Conservation (phyloP, 2,113 vertebrate genomes). For the Edolisoma coerulescens region DNA sequence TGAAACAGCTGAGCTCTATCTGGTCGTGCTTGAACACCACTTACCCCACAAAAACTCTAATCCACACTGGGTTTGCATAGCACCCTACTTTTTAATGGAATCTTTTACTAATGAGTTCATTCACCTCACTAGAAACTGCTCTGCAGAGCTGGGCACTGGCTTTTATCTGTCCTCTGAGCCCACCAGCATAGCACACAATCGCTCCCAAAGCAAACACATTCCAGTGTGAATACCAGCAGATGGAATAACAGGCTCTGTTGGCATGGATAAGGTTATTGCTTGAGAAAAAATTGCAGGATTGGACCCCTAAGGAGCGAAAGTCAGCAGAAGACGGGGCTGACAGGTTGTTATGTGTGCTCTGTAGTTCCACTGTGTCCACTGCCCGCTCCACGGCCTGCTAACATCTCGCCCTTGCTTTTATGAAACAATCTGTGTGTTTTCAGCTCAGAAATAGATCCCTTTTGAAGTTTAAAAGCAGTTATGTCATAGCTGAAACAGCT, state of each 20-base stretch:
- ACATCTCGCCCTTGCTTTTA: background rate
- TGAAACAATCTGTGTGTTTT: slow-evolving; percentile 38
- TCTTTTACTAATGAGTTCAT: slow-evolving; percentile 3
- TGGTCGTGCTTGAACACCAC: background rate
- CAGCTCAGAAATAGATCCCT: slow-evolving; percentile 50
- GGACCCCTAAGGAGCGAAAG: background rate
- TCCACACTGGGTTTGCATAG: background rate
- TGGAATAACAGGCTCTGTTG: slow-evolving; percentile 32
- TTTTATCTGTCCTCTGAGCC: slow-evolving; percentile 7
- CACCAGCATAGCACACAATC: background rate
- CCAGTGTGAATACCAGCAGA: slow-evolving; percentile 3
- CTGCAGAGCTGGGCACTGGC: background rate
- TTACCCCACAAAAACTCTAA: background rate
- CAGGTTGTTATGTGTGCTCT: background rate
- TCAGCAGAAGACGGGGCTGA: background rate
- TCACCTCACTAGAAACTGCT: background rate
- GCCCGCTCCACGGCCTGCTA: background rate
- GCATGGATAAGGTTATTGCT: slow-evolving; percentile 12
- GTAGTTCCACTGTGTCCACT: background rate
- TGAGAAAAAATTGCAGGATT: background rate
- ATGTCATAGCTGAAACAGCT: background rate
- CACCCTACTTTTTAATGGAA: background rate
- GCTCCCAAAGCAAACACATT: slow-evolving; percentile 40
- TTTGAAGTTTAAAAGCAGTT: slow-evolving; percentile 62
- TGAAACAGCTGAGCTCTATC: background rate